A percentile compares a stretch with the other conserved stretches of the same genome.
Evolutionary conservation across 2,113 vertebrate genomes (phyloP).

Genomic region (Channa maculata): DNA sequence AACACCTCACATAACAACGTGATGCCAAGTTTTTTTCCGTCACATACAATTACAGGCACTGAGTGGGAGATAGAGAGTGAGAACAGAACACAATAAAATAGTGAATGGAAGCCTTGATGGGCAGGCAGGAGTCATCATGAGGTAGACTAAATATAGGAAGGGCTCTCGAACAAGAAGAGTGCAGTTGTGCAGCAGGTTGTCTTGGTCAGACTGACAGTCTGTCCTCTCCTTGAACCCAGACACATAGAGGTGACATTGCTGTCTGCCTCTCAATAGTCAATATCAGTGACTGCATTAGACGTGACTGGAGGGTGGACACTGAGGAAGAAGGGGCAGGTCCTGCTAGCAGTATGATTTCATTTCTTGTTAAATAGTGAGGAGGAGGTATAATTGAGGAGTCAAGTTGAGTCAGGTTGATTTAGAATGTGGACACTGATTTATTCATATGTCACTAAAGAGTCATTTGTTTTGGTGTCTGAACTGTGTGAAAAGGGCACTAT

Average conservation of each 20-base stretch:
- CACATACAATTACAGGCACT: background rate
- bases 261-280: constrained; percentile 53
- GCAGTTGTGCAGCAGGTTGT: constrained; percentile 7
- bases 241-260: constrained; percentile 57
- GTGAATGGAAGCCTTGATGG: too few relatives aligned
- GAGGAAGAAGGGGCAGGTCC: constrained; percentile 2
- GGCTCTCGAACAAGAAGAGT: constrained; percentile 12
- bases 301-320: constrained; percentile 32
- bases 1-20: constrained; percentile 3
- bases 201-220: constrained; percentile 19
- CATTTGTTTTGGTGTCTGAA: background rate
- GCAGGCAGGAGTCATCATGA: background rate
- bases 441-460: background rate
- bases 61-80: constrained; percentile 10
- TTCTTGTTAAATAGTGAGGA: background rate
- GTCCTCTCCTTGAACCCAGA: constrained; percentile 70
- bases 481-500: too few relatives aligned
- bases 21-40: constrained; percentile 25
- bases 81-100: background rate
- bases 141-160: constrained; percentile 15
- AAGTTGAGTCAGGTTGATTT: background rate
- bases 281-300: constrained; percentile 52
- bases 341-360: constrained; percentile 18
- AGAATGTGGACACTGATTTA: background rate
- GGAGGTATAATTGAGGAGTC: constrained; percentile 10